phyloP scores from a whole-genome alignment of 64 coral and sea anemone species.

The Stichodactyla helianthus region DNA sequence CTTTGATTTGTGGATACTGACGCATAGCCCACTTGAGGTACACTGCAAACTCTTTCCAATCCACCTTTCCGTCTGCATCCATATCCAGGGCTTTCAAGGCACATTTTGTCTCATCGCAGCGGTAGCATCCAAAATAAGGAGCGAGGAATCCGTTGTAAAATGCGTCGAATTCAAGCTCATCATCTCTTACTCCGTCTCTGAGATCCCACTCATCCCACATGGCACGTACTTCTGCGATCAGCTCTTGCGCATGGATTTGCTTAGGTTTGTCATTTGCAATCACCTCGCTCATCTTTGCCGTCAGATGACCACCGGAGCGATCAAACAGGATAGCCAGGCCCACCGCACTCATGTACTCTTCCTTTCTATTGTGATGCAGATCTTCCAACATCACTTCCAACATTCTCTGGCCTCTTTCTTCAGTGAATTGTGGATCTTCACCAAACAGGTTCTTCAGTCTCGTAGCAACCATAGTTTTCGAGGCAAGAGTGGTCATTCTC shows the following conservation, averaged over 20 bases:
- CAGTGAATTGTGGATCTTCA: constrained; percentile 63
- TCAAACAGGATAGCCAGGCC: constrained; percentile 64
- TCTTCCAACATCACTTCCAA: constrained; percentile 60
- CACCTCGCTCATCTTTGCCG: constrained; percentile 36
- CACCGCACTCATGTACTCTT: constrained; percentile 65
- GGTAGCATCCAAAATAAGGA: constrained; percentile 57
- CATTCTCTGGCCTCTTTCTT: constrained; percentile 56
- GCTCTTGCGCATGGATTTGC: constrained; percentile 6
- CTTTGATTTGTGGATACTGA: constrained; percentile 35
- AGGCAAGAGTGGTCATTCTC: constrained; percentile 73
- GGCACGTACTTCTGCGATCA: constrained; percentile 43
- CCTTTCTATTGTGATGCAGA: constrained; percentile 67
- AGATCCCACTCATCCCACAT: constrained; percentile 77
- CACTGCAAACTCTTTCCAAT: constrained; percentile 68
- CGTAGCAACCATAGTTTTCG: constrained; percentile 41
- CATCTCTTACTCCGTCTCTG: constrained; percentile 18
- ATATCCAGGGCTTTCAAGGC: constrained; percentile 64
- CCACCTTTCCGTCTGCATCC: constrained; percentile 58
- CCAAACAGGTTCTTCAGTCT: constrained; percentile 57
- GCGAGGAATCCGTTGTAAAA: constrained; percentile 62
- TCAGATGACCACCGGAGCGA: constrained; percentile 62
- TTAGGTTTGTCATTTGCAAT: constrained; percentile 36
- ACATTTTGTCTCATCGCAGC: constrained; percentile 56
- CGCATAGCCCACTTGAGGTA: constrained; percentile 58
- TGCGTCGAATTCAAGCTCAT: constrained; percentile 45